These are phyloP conservation scores for Phalera bucephala DNA, from an alignment of 2,888 invertebrate species.

Conservation along the genomic window DNA sequence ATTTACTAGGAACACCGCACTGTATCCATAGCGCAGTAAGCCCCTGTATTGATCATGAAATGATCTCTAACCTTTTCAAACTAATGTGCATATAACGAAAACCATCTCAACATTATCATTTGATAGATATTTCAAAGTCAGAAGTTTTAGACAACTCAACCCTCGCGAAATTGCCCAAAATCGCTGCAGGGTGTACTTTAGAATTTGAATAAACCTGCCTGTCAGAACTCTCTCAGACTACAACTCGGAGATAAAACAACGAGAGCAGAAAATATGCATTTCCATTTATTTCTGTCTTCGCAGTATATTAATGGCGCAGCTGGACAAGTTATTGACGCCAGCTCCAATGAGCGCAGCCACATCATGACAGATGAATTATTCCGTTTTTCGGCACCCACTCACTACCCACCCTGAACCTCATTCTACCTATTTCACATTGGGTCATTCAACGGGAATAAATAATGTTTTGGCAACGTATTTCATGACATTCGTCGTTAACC, in stretches of 20 bases:
- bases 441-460: not conserved
- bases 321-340: conserved; percentile 33
- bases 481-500: not conserved
- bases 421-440: conserved; percentile 2
- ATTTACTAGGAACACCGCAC: too few species aligned
- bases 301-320: conserved; percentile 22
- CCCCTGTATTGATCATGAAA: too few species aligned
- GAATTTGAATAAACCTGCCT: conserved; percentile 8
- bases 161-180: conserved; percentile 7
- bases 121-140: conserved; percentile 2
- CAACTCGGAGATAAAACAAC: not conserved
- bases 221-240: conserved; percentile 11
- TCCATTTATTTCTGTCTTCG: conserved; percentile 9
- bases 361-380: conserved; percentile 66
- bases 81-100: not conserved
- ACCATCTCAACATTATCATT: conserved; percentile 5
- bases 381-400: conserved; percentile 42
- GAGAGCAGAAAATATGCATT: conserved; percentile 10
- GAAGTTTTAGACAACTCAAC: conserved; percentile 8
- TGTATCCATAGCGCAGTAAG: too few species aligned
- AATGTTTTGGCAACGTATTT: too few species aligned
- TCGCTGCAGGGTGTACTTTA: conserved; percentile 8
- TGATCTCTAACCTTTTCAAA: too few species aligned
- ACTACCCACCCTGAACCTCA: conserved; percentile 9
- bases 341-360: conserved; percentile 42